Conservation (phyloP, 2,888 invertebrate species). For the Drosophila meridionalis region DNA sequence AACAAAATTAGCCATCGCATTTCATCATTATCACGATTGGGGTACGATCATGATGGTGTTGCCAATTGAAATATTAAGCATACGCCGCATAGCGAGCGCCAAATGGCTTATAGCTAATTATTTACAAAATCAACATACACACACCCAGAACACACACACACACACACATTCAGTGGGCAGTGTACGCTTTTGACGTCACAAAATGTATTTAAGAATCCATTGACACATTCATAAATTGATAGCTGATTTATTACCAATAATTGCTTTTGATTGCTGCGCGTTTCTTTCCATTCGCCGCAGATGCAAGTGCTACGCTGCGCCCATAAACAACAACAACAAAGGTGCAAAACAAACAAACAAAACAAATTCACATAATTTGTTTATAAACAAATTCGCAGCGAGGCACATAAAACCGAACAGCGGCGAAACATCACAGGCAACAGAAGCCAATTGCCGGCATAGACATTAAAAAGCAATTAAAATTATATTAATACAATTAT, state of each 20-base stretch:
- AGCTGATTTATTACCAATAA: constrained; percentile 76
- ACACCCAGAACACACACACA: constrained; percentile 26
- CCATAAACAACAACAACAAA: constrained; percentile 56
- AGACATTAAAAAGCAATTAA: constrained; percentile 41
- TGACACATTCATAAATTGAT: constrained; percentile 79
- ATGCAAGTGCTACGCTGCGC: constrained; percentile 30
- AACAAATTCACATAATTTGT: constrained; percentile 59
- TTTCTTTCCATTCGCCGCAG: constrained; percentile 21
- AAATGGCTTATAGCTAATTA: constrained; percentile 65
- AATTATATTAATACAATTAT: constrained; percentile 36
- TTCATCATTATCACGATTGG: constrained; percentile 19
- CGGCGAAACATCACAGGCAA: constrained; percentile 49
- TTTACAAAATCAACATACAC: constrained; percentile 52
- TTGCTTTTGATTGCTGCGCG: constrained; percentile 72
- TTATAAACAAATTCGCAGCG: constrained; percentile 70
- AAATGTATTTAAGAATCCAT: constrained; percentile 65
- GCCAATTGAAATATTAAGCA: constrained; percentile 57
- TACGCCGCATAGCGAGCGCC: constrained; percentile 49
- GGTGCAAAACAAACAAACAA: constrained; percentile 34
- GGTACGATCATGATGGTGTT: constrained; percentile 32
- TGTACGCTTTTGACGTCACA: constrained; percentile 65
- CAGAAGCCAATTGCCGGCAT: constrained; percentile 26
- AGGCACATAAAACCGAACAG: constrained; percentile 61
- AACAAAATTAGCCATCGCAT: constrained; percentile 15
- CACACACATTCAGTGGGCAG: constrained; percentile 13